These are phyloP conservation scores for Andrena hattorfiana DNA, from an alignment of 2,888 invertebrate genomes.

Conservation along the genomic window DNA sequence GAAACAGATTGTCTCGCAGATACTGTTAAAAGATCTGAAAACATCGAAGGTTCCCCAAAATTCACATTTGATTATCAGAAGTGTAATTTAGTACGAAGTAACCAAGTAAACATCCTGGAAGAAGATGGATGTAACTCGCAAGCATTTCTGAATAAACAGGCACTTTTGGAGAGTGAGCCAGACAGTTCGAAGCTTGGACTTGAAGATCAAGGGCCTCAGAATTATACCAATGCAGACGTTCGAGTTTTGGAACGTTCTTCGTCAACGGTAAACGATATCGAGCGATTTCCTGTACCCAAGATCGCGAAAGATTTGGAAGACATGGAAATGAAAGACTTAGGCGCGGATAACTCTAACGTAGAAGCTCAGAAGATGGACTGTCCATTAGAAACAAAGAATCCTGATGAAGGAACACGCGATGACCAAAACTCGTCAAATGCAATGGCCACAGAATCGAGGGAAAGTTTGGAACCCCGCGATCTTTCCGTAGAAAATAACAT, in stretches of 20 bases:
- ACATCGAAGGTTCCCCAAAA: neutral
- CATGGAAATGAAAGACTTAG: neutral
- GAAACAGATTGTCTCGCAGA: neutral
- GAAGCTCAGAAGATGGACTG: constrained; percentile 20
- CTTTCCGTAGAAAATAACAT: constrained; percentile 5
- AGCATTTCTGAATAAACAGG: constrained; percentile 1
- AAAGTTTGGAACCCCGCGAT: neutral
- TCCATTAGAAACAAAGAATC: neutral
- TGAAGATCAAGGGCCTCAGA: neutral
- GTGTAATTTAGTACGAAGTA: neutral
- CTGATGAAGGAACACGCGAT: neutral
- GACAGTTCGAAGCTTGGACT: neutral
- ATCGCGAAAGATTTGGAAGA: neutral
- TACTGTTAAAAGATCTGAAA: neutral
- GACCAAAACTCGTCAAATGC: neutral
- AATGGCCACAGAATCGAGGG: neutral
- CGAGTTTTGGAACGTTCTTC: constrained; percentile 17
- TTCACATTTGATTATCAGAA: neutral
- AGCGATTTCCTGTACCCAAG: neutral
- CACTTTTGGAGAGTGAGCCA: neutral
- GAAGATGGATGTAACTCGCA: neutral
- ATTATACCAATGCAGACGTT: neutral
- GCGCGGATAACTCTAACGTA: constrained; percentile 12
- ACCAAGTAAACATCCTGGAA: neutral
- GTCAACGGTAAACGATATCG: neutral